These are phyloP conservation scores for Phengaris arion DNA, from an alignment of 2,888 invertebrate genomes.

Conservation along the genomic window DNA sequence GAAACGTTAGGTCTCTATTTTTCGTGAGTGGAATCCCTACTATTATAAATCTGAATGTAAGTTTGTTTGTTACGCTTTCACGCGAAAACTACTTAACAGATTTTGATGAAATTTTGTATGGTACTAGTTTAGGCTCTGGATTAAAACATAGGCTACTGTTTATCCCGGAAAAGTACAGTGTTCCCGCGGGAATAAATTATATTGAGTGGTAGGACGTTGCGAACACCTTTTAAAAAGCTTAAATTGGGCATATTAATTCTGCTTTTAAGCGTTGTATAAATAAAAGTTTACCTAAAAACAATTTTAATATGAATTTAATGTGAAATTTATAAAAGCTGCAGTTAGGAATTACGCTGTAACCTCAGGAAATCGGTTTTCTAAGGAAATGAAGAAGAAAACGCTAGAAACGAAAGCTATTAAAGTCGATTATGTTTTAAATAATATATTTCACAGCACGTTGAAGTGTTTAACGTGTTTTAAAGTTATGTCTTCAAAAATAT, in stretches of 20 bases:
- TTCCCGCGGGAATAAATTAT: not conserved
- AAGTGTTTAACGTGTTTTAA: not conserved
- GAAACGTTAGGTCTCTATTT: not conserved
- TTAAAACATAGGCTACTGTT: too few relatives aligned
- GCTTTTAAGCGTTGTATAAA: not conserved
- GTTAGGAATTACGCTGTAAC: conserved; percentile 12
- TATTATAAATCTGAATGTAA: too few relatives aligned
- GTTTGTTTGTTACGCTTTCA: too few relatives aligned
- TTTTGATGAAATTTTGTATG: too few relatives aligned
- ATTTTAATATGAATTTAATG: too few relatives aligned
- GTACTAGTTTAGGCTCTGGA: too few relatives aligned
- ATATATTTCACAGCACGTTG: not conserved
- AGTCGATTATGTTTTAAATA: not conserved
- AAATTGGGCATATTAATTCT: not conserved
- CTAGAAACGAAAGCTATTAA: conserved; percentile 6
- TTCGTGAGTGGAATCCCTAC: not conserved
- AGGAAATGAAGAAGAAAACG: conserved; percentile 24
- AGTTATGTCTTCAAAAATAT: too few relatives aligned
- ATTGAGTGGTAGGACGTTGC: not conserved
- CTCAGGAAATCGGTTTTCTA: conserved; percentile 24
- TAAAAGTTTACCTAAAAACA: not conserved
- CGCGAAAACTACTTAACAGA: too few relatives aligned
- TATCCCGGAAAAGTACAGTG: too few relatives aligned
- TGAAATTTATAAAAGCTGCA: conserved; percentile 12
- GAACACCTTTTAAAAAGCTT: not conserved